These are phyloP conservation scores for Zingel zingel DNA, from an alignment of 2,113 vertebrate species.

Conservation along the genomic window DNA sequence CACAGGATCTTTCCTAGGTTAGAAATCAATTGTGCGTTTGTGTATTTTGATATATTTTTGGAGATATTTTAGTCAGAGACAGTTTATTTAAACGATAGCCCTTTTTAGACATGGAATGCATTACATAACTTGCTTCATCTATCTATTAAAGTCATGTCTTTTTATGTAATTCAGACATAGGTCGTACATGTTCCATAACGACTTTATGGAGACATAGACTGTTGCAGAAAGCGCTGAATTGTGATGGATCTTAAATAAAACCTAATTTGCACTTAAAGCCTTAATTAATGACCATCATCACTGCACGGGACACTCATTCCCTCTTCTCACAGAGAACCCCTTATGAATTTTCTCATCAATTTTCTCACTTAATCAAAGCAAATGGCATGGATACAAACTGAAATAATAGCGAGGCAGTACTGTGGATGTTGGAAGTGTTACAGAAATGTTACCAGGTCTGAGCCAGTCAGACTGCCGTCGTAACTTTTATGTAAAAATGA, in stretches of 20 bases:
- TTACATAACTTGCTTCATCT: background rate
- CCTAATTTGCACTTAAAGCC: background rate
- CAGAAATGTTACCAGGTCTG: background rate
- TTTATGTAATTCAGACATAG: background rate
- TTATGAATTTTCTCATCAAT: background rate
- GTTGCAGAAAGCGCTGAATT: background rate
- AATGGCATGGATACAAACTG: background rate
- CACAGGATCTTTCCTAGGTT: background rate
- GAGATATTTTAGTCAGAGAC: background rate
- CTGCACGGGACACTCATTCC: background rate
- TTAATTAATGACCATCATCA: constrained; percentile 1
- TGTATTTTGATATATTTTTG: background rate
- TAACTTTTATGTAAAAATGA: background rate
- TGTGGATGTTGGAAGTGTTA: background rate
- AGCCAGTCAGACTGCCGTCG: background rate
- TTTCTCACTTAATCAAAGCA: background rate
- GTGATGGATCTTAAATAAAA: background rate
- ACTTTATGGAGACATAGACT: background rate
- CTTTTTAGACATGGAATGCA: background rate
- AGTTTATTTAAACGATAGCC: background rate
- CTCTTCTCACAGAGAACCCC: background rate
- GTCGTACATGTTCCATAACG: background rate
- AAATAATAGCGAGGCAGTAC: background rate
- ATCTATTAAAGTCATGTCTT: background rate
- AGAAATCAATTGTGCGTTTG: background rate